Conservation (phyloP, 1,140 invertebrate species). For the Drosophila suzukii region DNA sequence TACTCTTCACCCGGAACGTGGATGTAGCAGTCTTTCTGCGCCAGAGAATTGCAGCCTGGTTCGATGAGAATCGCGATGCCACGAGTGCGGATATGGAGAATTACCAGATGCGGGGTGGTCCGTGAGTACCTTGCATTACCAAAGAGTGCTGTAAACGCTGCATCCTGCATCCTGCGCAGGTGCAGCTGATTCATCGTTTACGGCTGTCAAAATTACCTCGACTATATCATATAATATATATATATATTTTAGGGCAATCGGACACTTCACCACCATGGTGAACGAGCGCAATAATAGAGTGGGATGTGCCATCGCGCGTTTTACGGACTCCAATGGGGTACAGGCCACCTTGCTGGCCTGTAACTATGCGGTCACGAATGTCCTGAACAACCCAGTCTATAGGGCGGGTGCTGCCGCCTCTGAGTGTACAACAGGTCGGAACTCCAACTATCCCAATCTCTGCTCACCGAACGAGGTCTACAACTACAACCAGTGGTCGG, state of each 20-base stretch:
- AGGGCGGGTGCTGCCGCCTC: constrained; percentile 53
- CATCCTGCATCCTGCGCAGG: background rate
- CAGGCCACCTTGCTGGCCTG: constrained; percentile 61
- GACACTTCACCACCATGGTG: constrained; percentile 72
- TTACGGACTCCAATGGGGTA: constrained; percentile 45
- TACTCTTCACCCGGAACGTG: constrained; percentile 50
- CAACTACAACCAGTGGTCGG: constrained; percentile 65
- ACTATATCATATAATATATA: no score
- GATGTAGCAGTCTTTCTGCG: constrained; percentile 44
- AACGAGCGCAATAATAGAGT: constrained; percentile 65
- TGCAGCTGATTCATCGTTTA: no score
- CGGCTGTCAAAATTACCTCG: no score
- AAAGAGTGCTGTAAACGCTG: background rate
- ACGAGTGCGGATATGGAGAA: constrained; percentile 64
- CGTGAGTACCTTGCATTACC: constrained; percentile 34
- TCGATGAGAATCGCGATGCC: constrained; percentile 58
- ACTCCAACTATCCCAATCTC: constrained; percentile 59
- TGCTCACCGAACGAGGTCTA: constrained; percentile 57
- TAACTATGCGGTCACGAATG: constrained; percentile 74
- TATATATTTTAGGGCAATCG: constrained; percentile 48
- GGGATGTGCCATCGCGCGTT: constrained; percentile 61
- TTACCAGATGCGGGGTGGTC: constrained; percentile 51
- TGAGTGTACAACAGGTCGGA: constrained; percentile 56
- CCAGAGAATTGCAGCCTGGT: constrained; percentile 59
- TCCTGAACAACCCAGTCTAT: constrained; percentile 62